Evolutionary conservation across 1,140 invertebrate species (phyloP).

Genomic region (Nasonia giraulti): DNA sequence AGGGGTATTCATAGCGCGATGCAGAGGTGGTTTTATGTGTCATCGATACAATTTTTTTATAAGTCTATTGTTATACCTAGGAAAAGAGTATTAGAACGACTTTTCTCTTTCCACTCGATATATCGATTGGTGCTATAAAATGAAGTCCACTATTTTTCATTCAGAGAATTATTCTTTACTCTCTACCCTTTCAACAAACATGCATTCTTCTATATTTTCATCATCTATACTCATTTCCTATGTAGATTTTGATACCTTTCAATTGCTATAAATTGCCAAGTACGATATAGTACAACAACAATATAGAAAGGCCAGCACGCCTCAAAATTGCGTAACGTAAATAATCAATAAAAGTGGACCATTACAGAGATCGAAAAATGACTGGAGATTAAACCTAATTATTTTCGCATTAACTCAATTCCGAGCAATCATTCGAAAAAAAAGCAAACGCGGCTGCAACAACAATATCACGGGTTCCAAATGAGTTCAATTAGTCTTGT

Average conservation of each 20-base stretch:
- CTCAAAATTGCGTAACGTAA: not conserved
- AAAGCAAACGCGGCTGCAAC: not conserved
- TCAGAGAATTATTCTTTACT: no score
- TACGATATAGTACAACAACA: no score
- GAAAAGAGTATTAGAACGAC: not conserved
- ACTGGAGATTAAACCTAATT: not conserved
- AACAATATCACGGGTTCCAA: not conserved
- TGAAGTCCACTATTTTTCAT: no score
- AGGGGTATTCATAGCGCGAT: not conserved
- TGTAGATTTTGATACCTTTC: no score
- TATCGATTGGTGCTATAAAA: not conserved
- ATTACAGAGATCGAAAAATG: not conserved
- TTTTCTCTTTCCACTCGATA: not conserved
- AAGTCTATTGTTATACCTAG: not conserved
- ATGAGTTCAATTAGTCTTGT: constrained; percentile 27
- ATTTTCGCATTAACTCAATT: constrained; percentile 24
- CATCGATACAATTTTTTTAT: constrained; percentile 8
- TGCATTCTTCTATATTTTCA: no score
- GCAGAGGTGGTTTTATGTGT: constrained; percentile 17
- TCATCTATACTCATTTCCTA: no score
- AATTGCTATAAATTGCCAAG: no score
- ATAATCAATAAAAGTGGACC: not conserved
- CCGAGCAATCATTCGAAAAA: not conserved
- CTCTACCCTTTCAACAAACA: no score
- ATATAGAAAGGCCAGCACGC: not conserved